phyloP scores from a whole-genome alignment of 1,140 invertebrate species.

The Notospermus geniculatus region DNA sequence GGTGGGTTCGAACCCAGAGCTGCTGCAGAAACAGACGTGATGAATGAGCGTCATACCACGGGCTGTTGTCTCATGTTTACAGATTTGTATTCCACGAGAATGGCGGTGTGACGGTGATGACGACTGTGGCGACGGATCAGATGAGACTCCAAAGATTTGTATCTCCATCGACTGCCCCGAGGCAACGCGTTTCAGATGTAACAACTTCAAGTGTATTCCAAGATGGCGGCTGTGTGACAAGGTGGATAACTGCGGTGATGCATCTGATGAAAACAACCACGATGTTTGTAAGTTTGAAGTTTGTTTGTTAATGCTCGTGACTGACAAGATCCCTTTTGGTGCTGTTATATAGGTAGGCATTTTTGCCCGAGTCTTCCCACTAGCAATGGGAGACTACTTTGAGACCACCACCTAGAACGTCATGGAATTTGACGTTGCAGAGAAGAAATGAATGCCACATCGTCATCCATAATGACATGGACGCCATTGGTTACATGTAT shows the following conservation, averaged over 20 bases:
- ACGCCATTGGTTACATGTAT: no score
- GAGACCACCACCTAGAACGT: no score
- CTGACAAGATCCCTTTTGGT: no score
- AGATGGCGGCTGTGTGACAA: slow-evolving; percentile 81
- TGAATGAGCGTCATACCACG: no score
- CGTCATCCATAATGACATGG: no score
- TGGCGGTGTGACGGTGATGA: slow-evolving; percentile 65
- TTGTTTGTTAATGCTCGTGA: neutral
- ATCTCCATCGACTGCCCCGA: slow-evolving; percentile 61
- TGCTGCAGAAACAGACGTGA: no score
- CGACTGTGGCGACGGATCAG: slow-evolving; percentile 91
- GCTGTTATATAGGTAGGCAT: no score
- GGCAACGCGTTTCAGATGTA: slow-evolving; percentile 61
- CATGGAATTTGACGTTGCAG: no score
- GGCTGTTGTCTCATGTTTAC: neutral
- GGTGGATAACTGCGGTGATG: slow-evolving; percentile 84
- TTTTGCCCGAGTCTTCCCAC: no score
- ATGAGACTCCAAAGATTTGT: slow-evolving; percentile 90
- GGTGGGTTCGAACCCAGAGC: no score
- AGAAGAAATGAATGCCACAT: no score
- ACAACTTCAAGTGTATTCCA: slow-evolving; percentile 72
- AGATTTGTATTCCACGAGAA: slow-evolving; percentile 43
- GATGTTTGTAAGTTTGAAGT: slow-evolving; percentile 23
- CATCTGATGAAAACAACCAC: slow-evolving; percentile 77
- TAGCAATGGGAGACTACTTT: no score